Conservation (phyloP, 2,113 vertebrate genomes). For the Sapajus apella region DNA sequence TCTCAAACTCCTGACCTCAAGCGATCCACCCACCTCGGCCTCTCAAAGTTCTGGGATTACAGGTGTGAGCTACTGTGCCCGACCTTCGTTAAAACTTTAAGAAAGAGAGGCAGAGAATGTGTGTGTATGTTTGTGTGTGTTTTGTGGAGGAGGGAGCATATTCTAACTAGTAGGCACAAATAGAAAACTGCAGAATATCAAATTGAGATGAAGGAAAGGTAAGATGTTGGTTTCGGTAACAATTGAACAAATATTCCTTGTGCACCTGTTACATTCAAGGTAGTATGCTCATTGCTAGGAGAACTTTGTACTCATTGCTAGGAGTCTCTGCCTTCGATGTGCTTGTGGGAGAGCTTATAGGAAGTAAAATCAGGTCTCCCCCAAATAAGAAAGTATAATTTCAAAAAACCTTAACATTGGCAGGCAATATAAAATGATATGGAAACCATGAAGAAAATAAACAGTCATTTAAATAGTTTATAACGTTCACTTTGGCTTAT, state of each 20-base stretch:
- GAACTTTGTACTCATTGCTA: neutral
- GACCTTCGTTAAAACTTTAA: no score
- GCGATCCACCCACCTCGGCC: no score
- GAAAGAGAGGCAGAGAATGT: no score
- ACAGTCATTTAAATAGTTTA: constrained; percentile 38
- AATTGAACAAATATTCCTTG: neutral
- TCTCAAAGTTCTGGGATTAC: no score
- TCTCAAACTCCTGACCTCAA: no score
- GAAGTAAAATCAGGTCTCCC: neutral
- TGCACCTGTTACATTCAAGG: neutral
- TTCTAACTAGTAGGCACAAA: neutral
- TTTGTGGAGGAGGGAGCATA: neutral
- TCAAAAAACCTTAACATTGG: neutral
- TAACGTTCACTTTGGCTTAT: neutral
- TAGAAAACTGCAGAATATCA: neutral
- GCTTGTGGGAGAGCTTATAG: neutral
- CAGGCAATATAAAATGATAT: neutral
- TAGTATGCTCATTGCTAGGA: neutral
- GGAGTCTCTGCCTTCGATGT: neutral
- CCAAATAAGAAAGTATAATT: neutral
- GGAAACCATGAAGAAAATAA: neutral
- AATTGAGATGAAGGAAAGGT: neutral
- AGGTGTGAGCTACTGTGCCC: no score
- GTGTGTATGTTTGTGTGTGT: neutral
- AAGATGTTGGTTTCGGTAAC: neutral